A percentile compares a stretch with the other conserved stretches of the same genome.
Evolutionary conservation across 2,888 invertebrate species (phyloP).

Genomic region (Holacanthella duospinosa): DNA sequence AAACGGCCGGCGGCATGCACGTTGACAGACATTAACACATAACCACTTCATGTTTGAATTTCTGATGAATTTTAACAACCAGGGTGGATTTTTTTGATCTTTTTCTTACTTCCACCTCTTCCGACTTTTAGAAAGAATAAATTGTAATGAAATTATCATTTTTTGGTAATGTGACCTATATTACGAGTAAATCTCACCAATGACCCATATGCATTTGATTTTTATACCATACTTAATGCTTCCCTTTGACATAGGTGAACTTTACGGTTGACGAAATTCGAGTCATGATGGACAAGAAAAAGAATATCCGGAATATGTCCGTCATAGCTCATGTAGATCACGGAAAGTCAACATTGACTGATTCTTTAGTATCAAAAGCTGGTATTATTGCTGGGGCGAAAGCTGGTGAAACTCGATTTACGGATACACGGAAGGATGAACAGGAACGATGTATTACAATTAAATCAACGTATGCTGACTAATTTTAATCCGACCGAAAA

Average conservation of each 20-base stretch:
- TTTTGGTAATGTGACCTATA: neutral
- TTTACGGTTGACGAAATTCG: constrained; percentile 99
- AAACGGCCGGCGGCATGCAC: no score
- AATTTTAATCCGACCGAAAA: neutral
- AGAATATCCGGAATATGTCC: constrained; percentile 99
- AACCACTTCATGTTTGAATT: no score
- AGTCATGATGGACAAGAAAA: constrained; percentile 98
- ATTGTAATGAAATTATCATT: no score
- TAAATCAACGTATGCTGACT: constrained; percentile 86
- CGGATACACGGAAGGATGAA: constrained; percentile 98
- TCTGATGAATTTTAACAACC: no score
- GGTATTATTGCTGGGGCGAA: constrained; percentile 98
- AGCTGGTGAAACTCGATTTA: constrained; percentile 99
- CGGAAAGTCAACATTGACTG: constrained; percentile 98
- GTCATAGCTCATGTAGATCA: constrained; percentile 99
- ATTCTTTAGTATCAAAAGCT: constrained; percentile 98
- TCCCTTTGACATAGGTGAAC: no score
- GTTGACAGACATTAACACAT: no score
- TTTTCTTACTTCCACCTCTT: no score
- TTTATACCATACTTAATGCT: no score
- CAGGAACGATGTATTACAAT: constrained; percentile 99
- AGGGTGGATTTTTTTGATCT: no score
- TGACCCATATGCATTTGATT: no score
- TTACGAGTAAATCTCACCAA: no score
- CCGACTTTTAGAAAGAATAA: no score